phyloP scores from a whole-genome alignment of 2,888 invertebrate genomes.

The Brenthis hecate region DNA sequence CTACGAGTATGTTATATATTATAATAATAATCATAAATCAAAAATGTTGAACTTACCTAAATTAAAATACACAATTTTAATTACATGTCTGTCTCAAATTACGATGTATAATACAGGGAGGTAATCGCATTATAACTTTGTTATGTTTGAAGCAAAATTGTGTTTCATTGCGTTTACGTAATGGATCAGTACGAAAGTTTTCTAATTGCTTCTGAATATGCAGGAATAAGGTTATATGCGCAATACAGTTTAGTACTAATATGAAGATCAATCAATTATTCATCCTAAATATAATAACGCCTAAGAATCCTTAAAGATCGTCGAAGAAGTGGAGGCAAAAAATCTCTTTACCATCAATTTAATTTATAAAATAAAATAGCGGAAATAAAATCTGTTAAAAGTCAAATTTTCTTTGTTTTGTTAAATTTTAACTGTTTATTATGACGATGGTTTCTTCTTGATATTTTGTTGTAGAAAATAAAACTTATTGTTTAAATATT shows the following conservation, averaged over 20 bases:
- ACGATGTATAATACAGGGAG: constrained; percentile 28
- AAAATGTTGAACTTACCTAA: background rate
- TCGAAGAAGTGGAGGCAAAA: no score
- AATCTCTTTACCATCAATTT: no score
- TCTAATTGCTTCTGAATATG: constrained; percentile 42
- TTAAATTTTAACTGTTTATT: no score
- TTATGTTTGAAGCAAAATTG: constrained; percentile 40
- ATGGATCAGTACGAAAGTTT: constrained; percentile 44
- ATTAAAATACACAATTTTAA: constrained; percentile 2
- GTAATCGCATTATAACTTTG: constrained; percentile 44
- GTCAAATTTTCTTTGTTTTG: no score
- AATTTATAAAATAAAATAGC: no score
- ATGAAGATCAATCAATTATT: no score
- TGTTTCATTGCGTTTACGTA: constrained; percentile 45
- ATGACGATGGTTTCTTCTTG: no score
- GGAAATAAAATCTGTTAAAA: no score
- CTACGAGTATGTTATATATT: background rate
- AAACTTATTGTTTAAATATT: no score
- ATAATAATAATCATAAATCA: background rate
- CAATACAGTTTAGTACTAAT: constrained; percentile 26
- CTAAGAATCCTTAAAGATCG: background rate
- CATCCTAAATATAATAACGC: background rate
- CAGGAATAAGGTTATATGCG: constrained; percentile 22
- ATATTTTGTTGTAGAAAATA: no score
- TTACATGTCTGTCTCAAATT: constrained; percentile 12